Conservation (phyloP, 2,888 invertebrate genomes). For the Dryadula phaetusa region DNA sequence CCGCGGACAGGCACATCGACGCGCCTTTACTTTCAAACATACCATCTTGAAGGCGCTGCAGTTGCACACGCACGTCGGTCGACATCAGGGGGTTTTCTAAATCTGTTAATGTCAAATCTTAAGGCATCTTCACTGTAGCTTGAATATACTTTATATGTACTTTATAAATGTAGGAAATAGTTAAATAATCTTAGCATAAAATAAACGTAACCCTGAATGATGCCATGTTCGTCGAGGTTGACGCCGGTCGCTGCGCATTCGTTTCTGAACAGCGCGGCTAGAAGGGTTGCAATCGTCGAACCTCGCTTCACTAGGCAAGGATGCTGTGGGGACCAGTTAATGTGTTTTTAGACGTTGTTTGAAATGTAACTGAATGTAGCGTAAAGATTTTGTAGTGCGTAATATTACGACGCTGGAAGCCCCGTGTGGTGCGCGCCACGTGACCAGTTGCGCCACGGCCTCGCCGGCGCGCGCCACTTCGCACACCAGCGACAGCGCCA, state of each 20-base stretch:
- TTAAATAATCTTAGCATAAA: too few species aligned
- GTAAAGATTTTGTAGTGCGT: background rate
- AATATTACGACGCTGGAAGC: slow-evolving; percentile 59
- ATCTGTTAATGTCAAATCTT: slow-evolving; percentile 50
- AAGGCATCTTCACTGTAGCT: background rate
- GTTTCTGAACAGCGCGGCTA: slow-evolving; percentile 69
- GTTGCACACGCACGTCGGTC: slow-evolving; percentile 44
- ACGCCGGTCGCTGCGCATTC: slow-evolving; percentile 61
- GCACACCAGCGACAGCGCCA: slow-evolving; percentile 67
- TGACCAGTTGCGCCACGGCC: slow-evolving; percentile 65
- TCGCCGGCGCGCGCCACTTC: slow-evolving; percentile 64
- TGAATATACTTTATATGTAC: too few species aligned
- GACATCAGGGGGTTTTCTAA: slow-evolving; percentile 60
- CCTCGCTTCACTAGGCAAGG: slow-evolving; percentile 66
- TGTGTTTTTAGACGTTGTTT: background rate
- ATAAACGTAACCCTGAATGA: slow-evolving; percentile 59
- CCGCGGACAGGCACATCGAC: slow-evolving; percentile 55
- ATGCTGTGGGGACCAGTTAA: slow-evolving; percentile 48
- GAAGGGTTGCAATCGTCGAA: slow-evolving; percentile 62
- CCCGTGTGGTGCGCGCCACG: slow-evolving; percentile 66
- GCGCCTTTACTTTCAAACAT: slow-evolving; percentile 45
- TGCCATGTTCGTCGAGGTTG: slow-evolving; percentile 55
- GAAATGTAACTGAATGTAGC: too few species aligned
- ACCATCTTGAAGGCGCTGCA: slow-evolving; percentile 44
- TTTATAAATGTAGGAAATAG: too few species aligned